Evolutionary conservation across 2,797 vertebrate species (phyloP).

Genomic region (Typhlichthys subterraneus): DNA sequence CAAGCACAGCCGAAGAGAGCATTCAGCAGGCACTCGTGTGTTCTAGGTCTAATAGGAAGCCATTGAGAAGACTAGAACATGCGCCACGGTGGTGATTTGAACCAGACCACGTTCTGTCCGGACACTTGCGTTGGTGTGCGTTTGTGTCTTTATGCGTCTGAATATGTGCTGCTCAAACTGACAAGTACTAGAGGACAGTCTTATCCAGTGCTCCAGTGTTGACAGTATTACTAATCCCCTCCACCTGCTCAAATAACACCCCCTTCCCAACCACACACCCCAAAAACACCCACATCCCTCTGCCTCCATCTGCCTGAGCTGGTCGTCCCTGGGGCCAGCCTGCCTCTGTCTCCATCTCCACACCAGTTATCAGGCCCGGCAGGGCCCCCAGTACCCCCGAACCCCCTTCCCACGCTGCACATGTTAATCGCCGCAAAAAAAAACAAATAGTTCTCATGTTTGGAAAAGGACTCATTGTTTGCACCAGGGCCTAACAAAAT

Average conservation of each 20-base stretch:
- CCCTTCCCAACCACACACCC: slow-evolving; percentile 67
- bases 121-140: slow-evolving; percentile 41
- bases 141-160: slow-evolving; percentile 58
- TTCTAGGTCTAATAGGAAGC: not conserved
- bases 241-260: slow-evolving; percentile 96
- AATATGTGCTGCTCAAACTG: slow-evolving; percentile 71
- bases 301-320: slow-evolving; percentile 58
- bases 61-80: slow-evolving; percentile 15
- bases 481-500: slow-evolving; percentile 86
- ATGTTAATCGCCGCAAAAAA: slow-evolving; percentile 76
- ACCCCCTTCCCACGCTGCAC: slow-evolving; percentile 58
- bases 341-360: slow-evolving; percentile 69
- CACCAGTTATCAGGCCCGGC: slow-evolving; percentile 76
- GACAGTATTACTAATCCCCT: slow-evolving; percentile 97
- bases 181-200: slow-evolving; percentile 82
- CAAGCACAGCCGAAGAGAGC: not conserved
- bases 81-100: slow-evolving; percentile 17
- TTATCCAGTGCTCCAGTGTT: slow-evolving; percentile 93
- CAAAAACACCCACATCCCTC: slow-evolving; percentile 71
- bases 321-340: slow-evolving; percentile 72
- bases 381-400: slow-evolving; percentile 59
- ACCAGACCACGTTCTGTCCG: slow-evolving; percentile 29
- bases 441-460: slow-evolving; percentile 88
- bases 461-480: slow-evolving; percentile 82
- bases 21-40: not conserved